Conservation (phyloP, 2,797 vertebrate species). For the Dendrocincla fuliginosa region DNA sequence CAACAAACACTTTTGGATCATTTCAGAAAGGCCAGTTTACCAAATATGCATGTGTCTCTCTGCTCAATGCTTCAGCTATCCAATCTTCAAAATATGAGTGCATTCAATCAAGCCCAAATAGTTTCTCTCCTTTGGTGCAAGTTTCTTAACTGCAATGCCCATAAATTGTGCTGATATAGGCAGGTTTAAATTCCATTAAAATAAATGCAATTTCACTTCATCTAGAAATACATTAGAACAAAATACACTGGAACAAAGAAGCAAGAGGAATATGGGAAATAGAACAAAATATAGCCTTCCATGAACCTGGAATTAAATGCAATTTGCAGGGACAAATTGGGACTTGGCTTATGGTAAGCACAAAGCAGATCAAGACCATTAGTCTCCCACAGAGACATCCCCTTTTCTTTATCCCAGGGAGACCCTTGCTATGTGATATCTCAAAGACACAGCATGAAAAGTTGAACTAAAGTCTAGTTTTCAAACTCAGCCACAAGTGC, state of each 20-base stretch:
- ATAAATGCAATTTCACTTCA: background rate
- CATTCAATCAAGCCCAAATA: background rate
- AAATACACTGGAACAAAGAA: background rate
- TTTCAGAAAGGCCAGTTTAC: background rate
- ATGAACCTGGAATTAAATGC: background rate
- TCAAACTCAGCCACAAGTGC: background rate
- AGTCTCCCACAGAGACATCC: background rate
- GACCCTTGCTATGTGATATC: background rate
- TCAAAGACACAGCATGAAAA: background rate
- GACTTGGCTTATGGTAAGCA: background rate
- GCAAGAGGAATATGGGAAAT: background rate
- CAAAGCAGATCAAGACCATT: background rate
- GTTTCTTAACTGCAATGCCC: background rate
- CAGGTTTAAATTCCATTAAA: background rate
- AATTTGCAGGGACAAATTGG: background rate
- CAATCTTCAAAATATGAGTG: background rate
- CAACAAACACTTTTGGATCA: background rate
- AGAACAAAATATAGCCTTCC: background rate
- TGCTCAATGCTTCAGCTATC: background rate
- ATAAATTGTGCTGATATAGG: background rate
- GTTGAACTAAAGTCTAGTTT: background rate
- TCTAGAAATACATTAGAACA: background rate
- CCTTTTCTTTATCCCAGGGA: background rate
- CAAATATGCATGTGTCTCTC: background rate
- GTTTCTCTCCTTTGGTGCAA: background rate